phyloP scores from a whole-genome alignment of 2,888 invertebrate species.

The Tachystola acroxantha region DNA sequence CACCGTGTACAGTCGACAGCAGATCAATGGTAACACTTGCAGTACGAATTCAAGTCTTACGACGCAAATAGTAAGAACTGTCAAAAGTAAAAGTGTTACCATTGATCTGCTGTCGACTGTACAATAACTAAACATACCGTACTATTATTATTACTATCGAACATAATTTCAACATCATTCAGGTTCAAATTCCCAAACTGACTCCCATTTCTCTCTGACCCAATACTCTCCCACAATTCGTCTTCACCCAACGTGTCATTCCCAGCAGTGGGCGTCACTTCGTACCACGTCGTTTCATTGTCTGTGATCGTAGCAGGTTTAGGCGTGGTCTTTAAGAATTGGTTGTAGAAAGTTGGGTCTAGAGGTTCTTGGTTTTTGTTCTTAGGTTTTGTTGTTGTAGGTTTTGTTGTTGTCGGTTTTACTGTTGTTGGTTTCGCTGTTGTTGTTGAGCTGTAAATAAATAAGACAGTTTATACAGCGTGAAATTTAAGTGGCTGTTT shows the following conservation, averaged over 20 bases:
- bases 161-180: slow-evolving; percentile 69
- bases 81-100: too few relatives aligned
- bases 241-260: slow-evolving; percentile 53
- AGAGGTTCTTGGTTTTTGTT: slow-evolving; percentile 29
- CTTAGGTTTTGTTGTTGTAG: slow-evolving; percentile 25
- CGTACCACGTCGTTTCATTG: slow-evolving; percentile 57
- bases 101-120: too few relatives aligned
- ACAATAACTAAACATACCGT: slow-evolving; percentile 47
- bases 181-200: slow-evolving; percentile 44
- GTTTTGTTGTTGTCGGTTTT: slow-evolving; percentile 21
- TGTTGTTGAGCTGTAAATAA: slow-evolving; percentile 5
- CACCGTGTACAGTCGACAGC: too few relatives aligned
- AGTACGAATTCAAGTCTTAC: too few relatives aligned
- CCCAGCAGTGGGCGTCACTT: slow-evolving; percentile 48
- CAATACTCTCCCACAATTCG: slow-evolving; percentile 63
- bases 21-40: too few relatives aligned
- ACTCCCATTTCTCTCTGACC: slow-evolving; percentile 39
- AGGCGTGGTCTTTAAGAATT: slow-evolving; percentile 64
- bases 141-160: slow-evolving; percentile 38
- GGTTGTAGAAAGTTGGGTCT: slow-evolving; percentile 62
- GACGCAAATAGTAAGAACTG: too few relatives aligned
- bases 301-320: slow-evolving; percentile 34
- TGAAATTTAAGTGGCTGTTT: too few relatives aligned
- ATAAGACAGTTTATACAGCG: too few relatives aligned
- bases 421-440: slow-evolving; percentile 13